phyloP scores from a whole-genome alignment of 2,888 invertebrate species.

The Bombyx huttoni region DNA sequence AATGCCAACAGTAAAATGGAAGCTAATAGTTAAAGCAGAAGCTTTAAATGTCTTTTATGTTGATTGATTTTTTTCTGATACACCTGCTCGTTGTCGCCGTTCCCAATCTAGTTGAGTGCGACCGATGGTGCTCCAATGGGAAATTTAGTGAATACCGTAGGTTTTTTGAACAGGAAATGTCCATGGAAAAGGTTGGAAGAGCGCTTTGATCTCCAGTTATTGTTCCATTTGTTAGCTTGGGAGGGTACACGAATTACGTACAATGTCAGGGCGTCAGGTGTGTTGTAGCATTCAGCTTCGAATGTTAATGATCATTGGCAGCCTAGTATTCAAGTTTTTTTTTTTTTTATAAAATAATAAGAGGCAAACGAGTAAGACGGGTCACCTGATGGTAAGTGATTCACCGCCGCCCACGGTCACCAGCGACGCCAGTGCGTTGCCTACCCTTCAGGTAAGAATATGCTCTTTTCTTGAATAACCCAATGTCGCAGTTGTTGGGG shows the following conservation, averaged over 20 bases:
- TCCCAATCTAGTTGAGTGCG: constrained; percentile 12
- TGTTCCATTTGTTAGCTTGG: neutral
- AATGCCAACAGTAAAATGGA: neutral
- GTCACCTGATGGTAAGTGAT: no score
- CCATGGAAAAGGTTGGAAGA: neutral
- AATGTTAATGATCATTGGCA: no score
- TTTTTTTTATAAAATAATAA: no score
- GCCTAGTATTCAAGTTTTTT: no score
- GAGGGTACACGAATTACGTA: neutral
- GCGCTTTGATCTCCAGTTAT: neutral
- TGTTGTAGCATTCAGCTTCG: no score
- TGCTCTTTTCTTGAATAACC: no score
- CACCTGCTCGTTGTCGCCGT: constrained; percentile 15
- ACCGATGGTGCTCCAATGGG: constrained; percentile 6
- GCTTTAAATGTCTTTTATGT: constrained; percentile 7
- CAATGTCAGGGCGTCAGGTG: neutral
- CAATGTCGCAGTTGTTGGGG: no score
- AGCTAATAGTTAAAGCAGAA: neutral
- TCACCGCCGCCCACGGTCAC: no score
- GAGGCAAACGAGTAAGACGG: no score
- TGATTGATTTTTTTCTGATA: constrained; percentile 13
- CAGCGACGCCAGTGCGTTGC: no score
- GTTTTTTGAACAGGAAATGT: neutral
- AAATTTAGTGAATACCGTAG: neutral
- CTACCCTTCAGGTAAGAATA: no score